phyloP scores from a whole-genome alignment of 2,797 vertebrate genomes.

The Varecia variegata region DNA sequence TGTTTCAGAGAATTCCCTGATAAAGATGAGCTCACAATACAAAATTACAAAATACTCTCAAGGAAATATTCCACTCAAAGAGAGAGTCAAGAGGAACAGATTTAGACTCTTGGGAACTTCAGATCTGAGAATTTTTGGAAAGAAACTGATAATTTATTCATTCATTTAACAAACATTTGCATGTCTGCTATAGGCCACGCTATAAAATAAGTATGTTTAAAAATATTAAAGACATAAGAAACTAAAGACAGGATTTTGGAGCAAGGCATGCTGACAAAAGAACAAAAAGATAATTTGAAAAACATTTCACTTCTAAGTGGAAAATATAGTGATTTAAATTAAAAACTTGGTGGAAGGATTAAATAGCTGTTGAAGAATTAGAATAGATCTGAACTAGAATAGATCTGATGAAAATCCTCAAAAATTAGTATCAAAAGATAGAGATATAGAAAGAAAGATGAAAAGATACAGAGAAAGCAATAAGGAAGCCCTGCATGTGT shows the following conservation, averaged over 20 bases:
- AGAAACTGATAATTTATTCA: not conserved
- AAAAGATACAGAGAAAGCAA: not conserved
- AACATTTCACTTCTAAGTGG: not conserved
- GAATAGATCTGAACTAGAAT: not conserved
- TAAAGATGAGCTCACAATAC: not conserved
- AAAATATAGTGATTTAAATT: not conserved
- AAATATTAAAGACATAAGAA: not conserved
- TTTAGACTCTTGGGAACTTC: not conserved
- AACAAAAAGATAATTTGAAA: not conserved
- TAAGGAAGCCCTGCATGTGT: not conserved
- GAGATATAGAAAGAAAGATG: not conserved
- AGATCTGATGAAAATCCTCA: slow-evolving; percentile 1
- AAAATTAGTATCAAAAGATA: not conserved
- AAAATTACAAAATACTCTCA: not conserved
- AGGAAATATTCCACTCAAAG: not conserved
- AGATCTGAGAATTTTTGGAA: not conserved
- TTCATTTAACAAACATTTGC: not conserved
- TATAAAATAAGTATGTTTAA: not conserved
- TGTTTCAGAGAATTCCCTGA: not conserved
- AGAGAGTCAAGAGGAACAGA: not conserved
- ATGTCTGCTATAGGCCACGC: not conserved
- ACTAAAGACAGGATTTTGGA: not conserved
- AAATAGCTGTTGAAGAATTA: not conserved
- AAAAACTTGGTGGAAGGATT: slow-evolving; percentile 1
- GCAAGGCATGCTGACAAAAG: not conserved